These are phyloP conservation scores for Rhombomys opimus DNA, from an alignment of 2,113 vertebrate species.

Conservation along the genomic window DNA sequence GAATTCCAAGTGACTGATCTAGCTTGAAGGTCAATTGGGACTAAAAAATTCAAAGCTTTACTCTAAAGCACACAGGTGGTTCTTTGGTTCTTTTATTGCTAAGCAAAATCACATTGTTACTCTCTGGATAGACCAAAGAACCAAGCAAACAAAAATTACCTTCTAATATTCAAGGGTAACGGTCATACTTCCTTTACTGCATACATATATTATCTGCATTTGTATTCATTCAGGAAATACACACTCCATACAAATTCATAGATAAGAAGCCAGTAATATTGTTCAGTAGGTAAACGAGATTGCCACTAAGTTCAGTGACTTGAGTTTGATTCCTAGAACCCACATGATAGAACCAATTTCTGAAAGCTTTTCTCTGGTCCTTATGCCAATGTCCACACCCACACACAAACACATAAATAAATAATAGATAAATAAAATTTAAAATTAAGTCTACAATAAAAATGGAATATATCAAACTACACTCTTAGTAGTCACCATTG, in stretches of 20 bases:
- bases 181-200: not conserved
- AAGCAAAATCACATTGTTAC: not conserved
- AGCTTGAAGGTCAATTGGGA: not conserved
- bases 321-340: not conserved
- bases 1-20: not conserved
- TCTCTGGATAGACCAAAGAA: not conserved
- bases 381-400: not conserved
- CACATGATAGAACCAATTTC: not conserved
- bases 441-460: not conserved
- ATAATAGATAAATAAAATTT: not conserved
- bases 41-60: not conserved
- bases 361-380: not conserved
- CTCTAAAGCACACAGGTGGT: not conserved
- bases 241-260: not conserved
- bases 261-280: not conserved
- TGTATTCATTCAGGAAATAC: not conserved
- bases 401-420: not conserved
- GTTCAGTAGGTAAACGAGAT: not conserved
- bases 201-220: not conserved
- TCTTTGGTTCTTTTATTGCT: not conserved
- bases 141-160: not conserved
- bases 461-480: constrained; percentile 1
- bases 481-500: not conserved
- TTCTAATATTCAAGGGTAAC: not conserved
- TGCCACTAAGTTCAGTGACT: not conserved